A percentile compares a stretch with the other conserved stretches of the same genome.
Evolutionary conservation across 2,888 invertebrate genomes (phyloP).

Genomic region (Sinelater perroti): DNA sequence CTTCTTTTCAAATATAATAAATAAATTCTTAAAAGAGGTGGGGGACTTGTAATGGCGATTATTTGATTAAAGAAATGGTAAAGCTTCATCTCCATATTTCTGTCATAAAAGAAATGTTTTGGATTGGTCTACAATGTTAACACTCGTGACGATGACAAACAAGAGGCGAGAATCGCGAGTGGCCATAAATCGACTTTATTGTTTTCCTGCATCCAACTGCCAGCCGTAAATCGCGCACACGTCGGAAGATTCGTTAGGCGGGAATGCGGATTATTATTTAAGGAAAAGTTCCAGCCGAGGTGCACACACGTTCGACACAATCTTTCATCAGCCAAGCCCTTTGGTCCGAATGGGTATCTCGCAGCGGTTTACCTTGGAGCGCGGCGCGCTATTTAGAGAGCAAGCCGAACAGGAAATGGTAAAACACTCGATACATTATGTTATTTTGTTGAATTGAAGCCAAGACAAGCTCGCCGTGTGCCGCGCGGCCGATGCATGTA

Average conservation of each 20-base stretch:
- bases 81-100: no score
- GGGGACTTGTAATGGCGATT: no score
- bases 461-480: slow-evolving; percentile 40
- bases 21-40: no score
- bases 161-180: not conserved
- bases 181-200: slow-evolving; percentile 5
- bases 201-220: not conserved
- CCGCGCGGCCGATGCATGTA: slow-evolving; percentile 35
- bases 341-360: slow-evolving; percentile 21
- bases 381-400: slow-evolving; percentile 45
- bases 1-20: no score
- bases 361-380: slow-evolving; percentile 37
- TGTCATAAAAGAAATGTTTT: no score
- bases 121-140: no score
- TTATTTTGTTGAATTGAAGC: slow-evolving; percentile 46
- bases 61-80: no score
- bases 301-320: slow-evolving; percentile 23
- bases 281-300: slow-evolving; percentile 3
- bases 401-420: slow-evolving; percentile 46
- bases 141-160: not conserved
- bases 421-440: slow-evolving; percentile 44
- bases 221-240: slow-evolving; percentile 16
- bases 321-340: slow-evolving; percentile 33
- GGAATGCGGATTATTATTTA: slow-evolving; percentile 22
- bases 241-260: slow-evolving; percentile 26